Evolutionary conservation across 2,888 invertebrate genomes (phyloP), one percentile per base, ranked within the genome.

Genomic region (Cyrtodaria siliqua): DNA sequence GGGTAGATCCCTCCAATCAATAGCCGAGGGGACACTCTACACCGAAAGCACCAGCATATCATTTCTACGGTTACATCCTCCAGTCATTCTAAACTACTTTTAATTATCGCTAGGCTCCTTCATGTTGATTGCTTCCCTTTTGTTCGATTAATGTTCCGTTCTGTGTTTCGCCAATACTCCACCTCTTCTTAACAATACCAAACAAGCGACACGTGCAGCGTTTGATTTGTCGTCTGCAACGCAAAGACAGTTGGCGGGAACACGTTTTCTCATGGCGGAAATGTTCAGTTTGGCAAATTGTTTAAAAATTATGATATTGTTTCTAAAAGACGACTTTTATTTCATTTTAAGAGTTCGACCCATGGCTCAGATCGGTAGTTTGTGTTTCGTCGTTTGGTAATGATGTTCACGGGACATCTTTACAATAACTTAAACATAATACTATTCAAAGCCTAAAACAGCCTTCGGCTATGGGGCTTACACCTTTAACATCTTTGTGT

Each of bases 141-240:
- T 72, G 72, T 72, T 63, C 62, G 38, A 63, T 70, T 70, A 56
- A 63, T 70, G 63, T 57, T 60, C 66, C 47, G 56, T 33, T 23
- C 38, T 60, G 66, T 53, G 26, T 29, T 53, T 29, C 53, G 12
- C 29, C 27, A 52, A 53, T 29, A 53, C 53, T 18, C 24, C 53
- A 16, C 53, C 53, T 27, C 24, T 27, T 53, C 29, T 26, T 26
- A 53, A 53, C 53, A 29, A 29, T 27, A 26, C 29, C 26, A 53
- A 53, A 53, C 53, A 29, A 29, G 8, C 6, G 53, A 26, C 53
- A 53, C 53, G 53, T 53, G 53, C 3, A 3, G 3, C 20, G 20
- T 44, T 44, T 20, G n/a, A 44, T 44, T 44, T 44, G 44, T 20
- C 44, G 44, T 33, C 33, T 33, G 33, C 33, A 33, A 4, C 33